Percentiles rank a stretch among this genome's conserved stretches.
Evolutionary conservation across 2,113 vertebrate genomes (phyloP).

Genomic region (Stictonetta naevosa): DNA sequence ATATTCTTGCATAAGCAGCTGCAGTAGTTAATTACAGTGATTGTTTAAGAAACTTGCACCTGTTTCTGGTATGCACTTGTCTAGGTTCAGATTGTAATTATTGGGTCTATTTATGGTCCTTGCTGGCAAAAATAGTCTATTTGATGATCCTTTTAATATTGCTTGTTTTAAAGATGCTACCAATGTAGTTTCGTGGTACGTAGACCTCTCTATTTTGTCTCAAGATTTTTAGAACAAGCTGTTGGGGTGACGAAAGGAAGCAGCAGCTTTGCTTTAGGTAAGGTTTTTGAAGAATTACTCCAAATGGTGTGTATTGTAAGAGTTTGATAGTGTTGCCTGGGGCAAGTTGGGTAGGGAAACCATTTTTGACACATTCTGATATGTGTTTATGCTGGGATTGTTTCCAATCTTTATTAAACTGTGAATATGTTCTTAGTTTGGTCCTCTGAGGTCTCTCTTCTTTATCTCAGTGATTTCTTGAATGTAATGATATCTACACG

Average conservation of each 20-base stretch:
- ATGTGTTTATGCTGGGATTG: not conserved
- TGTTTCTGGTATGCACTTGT: not conserved
- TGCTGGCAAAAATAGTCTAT: not conserved
- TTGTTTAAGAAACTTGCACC: conserved; percentile 8
- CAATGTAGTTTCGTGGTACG: not conserved
- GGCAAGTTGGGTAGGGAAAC: not conserved
- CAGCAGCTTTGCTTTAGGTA: not conserved
- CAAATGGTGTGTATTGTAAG: not conserved
- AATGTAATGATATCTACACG: not conserved
- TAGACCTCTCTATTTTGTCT: not conserved
- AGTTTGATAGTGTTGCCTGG: not conserved
- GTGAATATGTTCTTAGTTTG: not conserved
- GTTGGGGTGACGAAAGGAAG: not conserved
- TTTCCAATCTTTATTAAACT: not conserved
- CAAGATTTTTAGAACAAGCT: not conserved
- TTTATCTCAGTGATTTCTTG: not conserved
- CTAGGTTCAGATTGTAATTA: not conserved
- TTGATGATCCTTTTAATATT: not conserved
- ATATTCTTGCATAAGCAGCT: not conserved
- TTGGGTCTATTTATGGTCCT: conserved; percentile 2
- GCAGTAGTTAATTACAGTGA: not conserved
- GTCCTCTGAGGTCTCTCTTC: not conserved
- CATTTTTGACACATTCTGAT: not conserved
- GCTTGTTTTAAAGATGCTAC: not conserved
- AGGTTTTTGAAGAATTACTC: not conserved